phyloP scores from a whole-genome alignment of 2,797 vertebrate species.

The Sebastes oblongus region DNA sequence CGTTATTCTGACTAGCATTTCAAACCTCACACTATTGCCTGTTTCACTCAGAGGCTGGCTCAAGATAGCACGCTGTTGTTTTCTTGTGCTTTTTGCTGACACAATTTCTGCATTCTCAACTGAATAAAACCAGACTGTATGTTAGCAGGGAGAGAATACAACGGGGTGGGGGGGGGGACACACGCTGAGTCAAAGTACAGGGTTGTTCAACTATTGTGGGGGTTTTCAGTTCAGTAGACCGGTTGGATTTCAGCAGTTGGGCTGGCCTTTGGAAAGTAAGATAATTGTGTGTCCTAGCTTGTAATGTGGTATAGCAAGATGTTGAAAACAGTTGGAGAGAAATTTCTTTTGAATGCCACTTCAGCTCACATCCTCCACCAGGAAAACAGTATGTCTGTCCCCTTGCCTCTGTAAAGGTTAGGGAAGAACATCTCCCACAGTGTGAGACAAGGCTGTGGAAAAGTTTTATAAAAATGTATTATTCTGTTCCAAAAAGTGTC shows the following conservation, averaged over 20 bases:
- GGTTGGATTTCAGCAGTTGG: background rate
- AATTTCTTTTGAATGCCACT: background rate
- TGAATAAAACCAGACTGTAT: background rate
- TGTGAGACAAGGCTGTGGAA: background rate
- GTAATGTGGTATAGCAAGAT: background rate
- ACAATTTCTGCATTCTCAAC: background rate
- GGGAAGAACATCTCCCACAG: background rate
- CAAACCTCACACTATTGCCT: background rate
- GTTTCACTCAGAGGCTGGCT: background rate
- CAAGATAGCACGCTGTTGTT: background rate
- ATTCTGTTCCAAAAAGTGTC: conserved; percentile 11
- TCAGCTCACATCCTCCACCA: background rate
- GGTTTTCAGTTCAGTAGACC: background rate
- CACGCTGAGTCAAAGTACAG: background rate
- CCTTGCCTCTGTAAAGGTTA: conserved; percentile 1
- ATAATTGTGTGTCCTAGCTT: background rate
- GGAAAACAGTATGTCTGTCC: background rate
- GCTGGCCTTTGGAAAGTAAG: background rate
- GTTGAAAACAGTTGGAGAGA: background rate
- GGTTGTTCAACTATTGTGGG: background rate
- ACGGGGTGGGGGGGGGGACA: background rate
- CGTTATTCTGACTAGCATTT: background rate
- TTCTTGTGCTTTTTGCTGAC: background rate
- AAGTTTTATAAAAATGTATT: background rate
- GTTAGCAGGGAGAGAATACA: background rate